These are phyloP conservation scores for Standfussiana lucernea DNA, from an alignment of 2,888 invertebrate species.

Conservation along the genomic window DNA sequence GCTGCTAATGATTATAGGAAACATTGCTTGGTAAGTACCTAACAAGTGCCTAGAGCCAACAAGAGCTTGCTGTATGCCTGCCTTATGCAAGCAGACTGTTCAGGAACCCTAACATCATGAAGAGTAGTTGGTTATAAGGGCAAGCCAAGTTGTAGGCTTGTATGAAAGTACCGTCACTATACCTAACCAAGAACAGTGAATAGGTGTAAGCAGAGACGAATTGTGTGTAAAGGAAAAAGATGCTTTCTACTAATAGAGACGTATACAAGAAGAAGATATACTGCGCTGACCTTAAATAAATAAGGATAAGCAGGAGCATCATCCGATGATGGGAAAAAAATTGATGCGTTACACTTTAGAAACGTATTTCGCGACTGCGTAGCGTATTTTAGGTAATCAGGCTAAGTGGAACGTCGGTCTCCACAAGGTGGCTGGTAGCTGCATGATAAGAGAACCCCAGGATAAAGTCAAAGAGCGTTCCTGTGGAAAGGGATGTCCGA, in stretches of 20 bases:
- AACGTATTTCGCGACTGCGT: neutral
- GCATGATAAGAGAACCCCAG: neutral
- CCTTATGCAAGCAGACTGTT: too few relatives aligned
- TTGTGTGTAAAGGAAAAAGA: neutral
- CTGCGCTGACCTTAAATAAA: neutral
- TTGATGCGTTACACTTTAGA: neutral
- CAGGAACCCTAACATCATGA: too few relatives aligned
- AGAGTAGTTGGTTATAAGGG: too few relatives aligned
- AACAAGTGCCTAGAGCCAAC: too few relatives aligned
- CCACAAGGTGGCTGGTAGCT: neutral
- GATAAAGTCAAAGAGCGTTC: neutral
- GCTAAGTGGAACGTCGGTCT: neutral
- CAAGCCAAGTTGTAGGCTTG: too few relatives aligned
- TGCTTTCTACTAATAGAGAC: neutral
- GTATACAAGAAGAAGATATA: neutral
- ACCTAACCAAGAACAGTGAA: neutral
- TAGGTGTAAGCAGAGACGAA: neutral
- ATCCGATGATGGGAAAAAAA: neutral
- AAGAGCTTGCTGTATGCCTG: too few relatives aligned
- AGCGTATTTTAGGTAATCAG: neutral
- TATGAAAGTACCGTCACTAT: too few relatives aligned
- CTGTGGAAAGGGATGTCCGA: neutral
- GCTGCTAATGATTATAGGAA: conserved; percentile 88
- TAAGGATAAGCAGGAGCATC: neutral
- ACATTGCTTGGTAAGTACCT: conserved; percentile 83